Conservation (phyloP, 2,888 invertebrate species). For the Chirona hameri region DNA sequence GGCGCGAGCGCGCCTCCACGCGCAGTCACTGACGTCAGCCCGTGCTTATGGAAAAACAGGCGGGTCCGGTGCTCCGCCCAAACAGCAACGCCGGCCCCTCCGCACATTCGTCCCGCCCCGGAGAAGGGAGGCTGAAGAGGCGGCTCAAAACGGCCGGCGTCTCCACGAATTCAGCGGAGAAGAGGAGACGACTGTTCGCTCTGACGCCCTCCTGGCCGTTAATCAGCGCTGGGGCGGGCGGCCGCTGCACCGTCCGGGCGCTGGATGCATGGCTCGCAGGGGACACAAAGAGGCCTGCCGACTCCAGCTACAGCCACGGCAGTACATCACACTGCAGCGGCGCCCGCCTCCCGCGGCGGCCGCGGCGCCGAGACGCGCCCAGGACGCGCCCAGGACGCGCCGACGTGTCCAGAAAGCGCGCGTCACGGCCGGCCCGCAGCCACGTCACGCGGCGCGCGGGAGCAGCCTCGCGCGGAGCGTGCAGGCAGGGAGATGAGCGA, state of each 20-base stretch:
- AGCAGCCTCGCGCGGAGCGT: too few relatives aligned
- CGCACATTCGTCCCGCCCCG: neutral
- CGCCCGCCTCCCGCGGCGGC: neutral
- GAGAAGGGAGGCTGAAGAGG: neutral
- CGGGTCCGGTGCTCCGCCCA: neutral
- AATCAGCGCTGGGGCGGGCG: neutral
- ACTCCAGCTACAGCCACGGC: neutral
- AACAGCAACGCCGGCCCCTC: neutral
- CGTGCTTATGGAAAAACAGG: neutral
- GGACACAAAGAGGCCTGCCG: neutral
- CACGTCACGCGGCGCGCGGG: too few relatives aligned
- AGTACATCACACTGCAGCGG: conserved; percentile 4
- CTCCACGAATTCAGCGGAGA: neutral
- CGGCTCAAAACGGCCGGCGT: neutral
- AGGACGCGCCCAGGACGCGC: too few relatives aligned
- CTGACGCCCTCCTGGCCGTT: neutral
- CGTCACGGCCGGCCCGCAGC: too few relatives aligned
- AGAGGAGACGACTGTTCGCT: neutral
- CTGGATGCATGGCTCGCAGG: neutral
- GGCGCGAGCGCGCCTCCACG: too few relatives aligned
- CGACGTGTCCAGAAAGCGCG: too few relatives aligned
- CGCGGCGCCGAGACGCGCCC: neutral
- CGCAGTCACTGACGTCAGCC: neutral
- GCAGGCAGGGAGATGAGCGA: too few relatives aligned
- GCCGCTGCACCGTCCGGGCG: neutral